A percentile compares a stretch with the other conserved stretches of the same genome.
Conservation (phyloP, 2,113 vertebrate species). For the Myocastor coypus region DNA sequence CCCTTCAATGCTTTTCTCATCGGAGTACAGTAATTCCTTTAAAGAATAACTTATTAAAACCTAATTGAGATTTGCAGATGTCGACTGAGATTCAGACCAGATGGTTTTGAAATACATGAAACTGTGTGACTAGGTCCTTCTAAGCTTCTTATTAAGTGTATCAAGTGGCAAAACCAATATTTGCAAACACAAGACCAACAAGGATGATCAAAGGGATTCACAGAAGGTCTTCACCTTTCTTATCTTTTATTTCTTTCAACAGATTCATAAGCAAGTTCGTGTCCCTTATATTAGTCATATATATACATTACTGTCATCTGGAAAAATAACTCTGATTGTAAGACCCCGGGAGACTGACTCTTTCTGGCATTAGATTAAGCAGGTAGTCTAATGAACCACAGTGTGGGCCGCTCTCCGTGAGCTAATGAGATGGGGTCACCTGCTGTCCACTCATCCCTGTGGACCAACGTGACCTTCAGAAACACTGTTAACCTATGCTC, state of each 20-base stretch:
- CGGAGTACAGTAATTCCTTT: not conserved
- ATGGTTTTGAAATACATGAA: slow-evolving; percentile 54
- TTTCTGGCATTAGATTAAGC: not conserved
- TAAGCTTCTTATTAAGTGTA: slow-evolving; percentile 32
- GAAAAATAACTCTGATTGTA: not conserved
- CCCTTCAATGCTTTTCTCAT: not conserved
- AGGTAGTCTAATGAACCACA: slow-evolving; percentile 6
- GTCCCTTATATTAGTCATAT: not conserved
- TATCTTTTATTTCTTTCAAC: slow-evolving; percentile 50
- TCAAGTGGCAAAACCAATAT: not conserved
- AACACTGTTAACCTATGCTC: not conserved
- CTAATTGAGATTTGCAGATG: slow-evolving; percentile 54
- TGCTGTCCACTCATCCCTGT: not conserved
- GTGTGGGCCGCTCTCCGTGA: not conserved
- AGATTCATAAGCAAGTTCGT: not conserved
- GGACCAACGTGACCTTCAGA: not conserved
- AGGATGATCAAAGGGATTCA: not conserved
- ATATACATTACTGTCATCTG: not conserved
- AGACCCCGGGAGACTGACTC: not conserved
- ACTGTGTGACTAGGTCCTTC: not conserved
- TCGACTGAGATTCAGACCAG: slow-evolving; percentile 44
- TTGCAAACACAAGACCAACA: slow-evolving; percentile 40
- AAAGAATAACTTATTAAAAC: slow-evolving; percentile 46
- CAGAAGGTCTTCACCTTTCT: not conserved
- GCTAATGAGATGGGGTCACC: not conserved